These are phyloP conservation scores for Solen grandis DNA, from an alignment of 1,140 invertebrate species.

Conservation along the genomic window DNA sequence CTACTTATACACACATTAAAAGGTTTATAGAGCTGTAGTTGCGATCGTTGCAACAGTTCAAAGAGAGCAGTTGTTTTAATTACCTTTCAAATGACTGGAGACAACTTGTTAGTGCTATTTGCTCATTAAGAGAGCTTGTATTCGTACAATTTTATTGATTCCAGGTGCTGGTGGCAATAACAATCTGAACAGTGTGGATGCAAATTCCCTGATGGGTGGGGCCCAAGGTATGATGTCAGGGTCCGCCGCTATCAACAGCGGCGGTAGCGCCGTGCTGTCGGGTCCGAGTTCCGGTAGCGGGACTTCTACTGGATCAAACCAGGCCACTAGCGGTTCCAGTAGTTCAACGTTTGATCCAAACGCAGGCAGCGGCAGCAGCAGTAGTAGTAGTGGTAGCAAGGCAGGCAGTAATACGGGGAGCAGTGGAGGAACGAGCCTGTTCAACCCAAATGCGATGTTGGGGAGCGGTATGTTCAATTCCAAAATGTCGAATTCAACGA, in stretches of 20 bases:
- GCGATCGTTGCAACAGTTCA: no score
- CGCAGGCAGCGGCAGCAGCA: not conserved
- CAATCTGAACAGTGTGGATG: conserved; percentile 30
- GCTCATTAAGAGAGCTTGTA: not conserved
- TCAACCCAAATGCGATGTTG: conserved; percentile 49
- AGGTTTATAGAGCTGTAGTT: no score
- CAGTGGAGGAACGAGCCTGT: conserved; percentile 19
- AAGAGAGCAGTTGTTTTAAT: no score
- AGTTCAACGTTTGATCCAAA: conserved; percentile 36
- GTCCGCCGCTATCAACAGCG: conserved; percentile 19
- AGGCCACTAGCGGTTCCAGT: not conserved
- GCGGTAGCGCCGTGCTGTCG: conserved; percentile 20
- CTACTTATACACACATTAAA: no score
- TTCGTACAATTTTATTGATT: not conserved
- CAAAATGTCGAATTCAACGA: no score
- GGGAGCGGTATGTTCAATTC: no score
- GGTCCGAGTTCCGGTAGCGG: conserved; percentile 12
- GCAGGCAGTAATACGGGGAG: not conserved
- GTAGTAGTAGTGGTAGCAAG: conserved; percentile 3
- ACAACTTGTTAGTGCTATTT: no score
- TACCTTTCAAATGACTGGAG: no score
- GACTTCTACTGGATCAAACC: not conserved
- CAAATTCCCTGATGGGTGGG: conserved; percentile 14
- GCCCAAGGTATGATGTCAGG: conserved; percentile 43
- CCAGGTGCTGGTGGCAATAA: conserved; percentile 30